phyloP scores from a whole-genome alignment of 2,113 vertebrate genomes.

The Colinus virginianus region DNA sequence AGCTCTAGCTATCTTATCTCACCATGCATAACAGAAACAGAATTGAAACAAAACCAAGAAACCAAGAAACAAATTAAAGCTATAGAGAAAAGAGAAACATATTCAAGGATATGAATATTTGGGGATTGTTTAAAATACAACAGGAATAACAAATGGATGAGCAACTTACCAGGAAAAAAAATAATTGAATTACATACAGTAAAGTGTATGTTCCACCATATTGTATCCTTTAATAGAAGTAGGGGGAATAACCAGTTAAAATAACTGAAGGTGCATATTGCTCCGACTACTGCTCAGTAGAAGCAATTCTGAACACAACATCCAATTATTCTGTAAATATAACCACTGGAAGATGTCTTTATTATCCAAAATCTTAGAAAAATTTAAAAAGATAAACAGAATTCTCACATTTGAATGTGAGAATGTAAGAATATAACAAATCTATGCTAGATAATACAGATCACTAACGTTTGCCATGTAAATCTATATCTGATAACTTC shows the following conservation, averaged over 20 bases:
- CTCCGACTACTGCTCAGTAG: not conserved
- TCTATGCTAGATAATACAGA: not conserved
- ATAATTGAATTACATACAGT: not conserved
- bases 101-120: not conserved
- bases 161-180: not conserved
- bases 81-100: not conserved
- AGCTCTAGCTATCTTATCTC: not conserved
- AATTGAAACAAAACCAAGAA: not conserved
- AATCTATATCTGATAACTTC: not conserved
- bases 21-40: not conserved
- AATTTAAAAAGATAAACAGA: not conserved
- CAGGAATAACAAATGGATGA: not conserved
- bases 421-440: not conserved
- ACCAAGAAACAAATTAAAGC: not conserved
- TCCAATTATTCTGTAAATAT: not conserved
- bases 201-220: slow-evolving; percentile 9
- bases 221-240: not conserved
- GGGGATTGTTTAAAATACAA: not conserved
- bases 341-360: not conserved
- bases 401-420: not conserved
- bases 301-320: slow-evolving; percentile 6
- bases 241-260: slow-evolving; percentile 20
- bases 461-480: not conserved
- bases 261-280: not conserved
- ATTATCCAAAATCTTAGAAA: not conserved